Base-by-base conservation (phyloP, 2,797 vertebrate genomes). In the Pseudochaenichthys georgianus region DNA sequence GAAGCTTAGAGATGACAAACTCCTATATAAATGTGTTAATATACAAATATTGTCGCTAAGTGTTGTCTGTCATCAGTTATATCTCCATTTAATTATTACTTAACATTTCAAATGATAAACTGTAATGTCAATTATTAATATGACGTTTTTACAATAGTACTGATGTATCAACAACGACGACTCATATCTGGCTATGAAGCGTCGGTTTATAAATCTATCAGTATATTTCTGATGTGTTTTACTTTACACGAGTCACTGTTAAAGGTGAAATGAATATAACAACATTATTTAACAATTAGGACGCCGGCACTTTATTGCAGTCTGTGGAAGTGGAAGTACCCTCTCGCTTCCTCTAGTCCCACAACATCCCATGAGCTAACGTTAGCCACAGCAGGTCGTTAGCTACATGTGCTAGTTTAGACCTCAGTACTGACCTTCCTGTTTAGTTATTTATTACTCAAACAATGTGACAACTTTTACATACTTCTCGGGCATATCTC, bases 321-420 rank as follows among this genome's bases (percentile, higher is more conserved):
- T 11, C 12, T 3, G 41, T 10, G 67, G 51, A 45, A 13, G 51
- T 21, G 47, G 42, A 17, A 2, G n/a, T 13, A 8, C 0, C 17
- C 16, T 81, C 82, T 73, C 17, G 48, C 21, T 46, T 13, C n/a
- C 52, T 11, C 42, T 48, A 21, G 3, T 43, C 41, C n/a, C 13
- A 15, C n/a, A 9, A 15, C 2, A 5, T 28, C 28, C 10, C 17
- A 6, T 47, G 2, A 34, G 54, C 31, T 73, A 38, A 6, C 34
- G 34, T 38, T 38, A 57, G 60, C 43, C 15, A 2, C 7, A 51
- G 13, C n/a, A 43, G 47, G 52, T 13, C 47, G 0, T 47, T 48
- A 51, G 13, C 55, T 19, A 45, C 23, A n/a, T 15, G 13, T 16
- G 57, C 45, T 28, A 64, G 50, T 34, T 68, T 17, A 28, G 3